Evolutionary conservation across 2,888 invertebrate species (phyloP).

Genomic region (Drosophila monieri): DNA sequence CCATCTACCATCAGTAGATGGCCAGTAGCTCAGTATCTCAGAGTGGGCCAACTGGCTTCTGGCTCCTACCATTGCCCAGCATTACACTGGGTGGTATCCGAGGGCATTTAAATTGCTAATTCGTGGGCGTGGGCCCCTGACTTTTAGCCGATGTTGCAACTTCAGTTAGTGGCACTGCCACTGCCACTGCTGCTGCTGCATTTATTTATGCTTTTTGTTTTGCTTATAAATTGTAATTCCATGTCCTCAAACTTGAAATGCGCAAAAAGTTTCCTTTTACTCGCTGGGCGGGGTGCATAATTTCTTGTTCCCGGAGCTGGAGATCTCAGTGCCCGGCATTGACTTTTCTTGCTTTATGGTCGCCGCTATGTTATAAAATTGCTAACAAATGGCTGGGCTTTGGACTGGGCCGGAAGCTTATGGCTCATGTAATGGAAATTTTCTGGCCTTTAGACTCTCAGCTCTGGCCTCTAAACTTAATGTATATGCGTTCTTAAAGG

Average conservation of each 20-base stretch:
- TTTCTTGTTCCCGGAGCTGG: conserved; percentile 20
- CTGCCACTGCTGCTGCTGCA: conserved; percentile 19
- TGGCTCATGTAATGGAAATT: conserved; percentile 29
- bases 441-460: conserved; percentile 19
- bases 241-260: conserved; percentile 45
- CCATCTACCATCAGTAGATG: too few relatives aligned
- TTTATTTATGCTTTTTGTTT: conserved; percentile 49
- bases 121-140: conserved; percentile 36
- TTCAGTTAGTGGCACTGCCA: conserved; percentile 9
- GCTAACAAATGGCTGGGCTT: conserved; percentile 32
- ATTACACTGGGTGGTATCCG: conserved; percentile 35
- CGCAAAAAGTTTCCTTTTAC: conserved; percentile 39
- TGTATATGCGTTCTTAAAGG: conserved; percentile 2
- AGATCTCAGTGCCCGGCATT: conserved; percentile 22
- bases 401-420: conserved; percentile 13
- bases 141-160: conserved; percentile 24
- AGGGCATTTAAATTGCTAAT: conserved; percentile 50
- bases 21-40: background rate
- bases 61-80: conserved; percentile 9
- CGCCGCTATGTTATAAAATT: conserved; percentile 32
- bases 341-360: conserved; percentile 32
- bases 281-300: conserved; percentile 36
- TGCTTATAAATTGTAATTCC: conserved; percentile 55
- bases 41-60: background rate
- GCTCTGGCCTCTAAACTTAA: conserved; percentile 10